Base-by-base conservation (phyloP, 2,113 vertebrate genomes). In the Glaucidium brasilianum region DNA sequence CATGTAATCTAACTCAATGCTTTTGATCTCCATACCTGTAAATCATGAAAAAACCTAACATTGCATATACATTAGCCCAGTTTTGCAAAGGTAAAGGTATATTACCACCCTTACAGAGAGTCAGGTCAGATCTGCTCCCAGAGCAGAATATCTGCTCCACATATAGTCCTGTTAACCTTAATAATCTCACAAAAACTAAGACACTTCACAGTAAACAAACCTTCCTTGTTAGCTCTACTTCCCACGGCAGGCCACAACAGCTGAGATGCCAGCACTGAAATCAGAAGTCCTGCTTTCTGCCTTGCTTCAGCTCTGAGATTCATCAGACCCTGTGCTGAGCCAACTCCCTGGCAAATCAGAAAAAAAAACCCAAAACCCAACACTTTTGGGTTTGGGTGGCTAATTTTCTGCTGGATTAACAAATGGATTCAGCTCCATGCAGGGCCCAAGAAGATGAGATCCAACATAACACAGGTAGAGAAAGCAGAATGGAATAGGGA, bases 391-490 rank as follows among this genome's bases (percentile, higher is more conserved):
- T 56, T 58, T 20, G 8, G 17, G 5, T 73, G 20, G 19, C 14
- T 72, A 55, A 41, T 69, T 73, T 84, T 72, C 21, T 43, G 20
- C 14, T 49, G 34, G 34, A 27, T 78, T 88, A 69, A 66, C 56
- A 47, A 41, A 39, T 16, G 14, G 27, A 32, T 39, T 80, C 37
- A 45, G 12, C 25, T 73, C 53, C 11, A 14, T 4, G 2, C 30
- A 59, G n/a, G 5, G 35, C 21, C 45, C 18, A 16, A 45, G 55
- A 49, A 58, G 13, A 52, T 43, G 55, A 75, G 15, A n/a, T 73
- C 39, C 59, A 56, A 20, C 3, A 3, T 9, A 76, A 25, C 0
- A 0, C 0, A 1, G 34, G 8, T 6, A 29, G 34, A 41, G 35
- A 47, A 26, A 47, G 20, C 49, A 88, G 49, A 79, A 85, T 10